Base-by-base conservation (phyloP, 1,140 invertebrate genomes). In the Caerostris extrusa region DNA sequence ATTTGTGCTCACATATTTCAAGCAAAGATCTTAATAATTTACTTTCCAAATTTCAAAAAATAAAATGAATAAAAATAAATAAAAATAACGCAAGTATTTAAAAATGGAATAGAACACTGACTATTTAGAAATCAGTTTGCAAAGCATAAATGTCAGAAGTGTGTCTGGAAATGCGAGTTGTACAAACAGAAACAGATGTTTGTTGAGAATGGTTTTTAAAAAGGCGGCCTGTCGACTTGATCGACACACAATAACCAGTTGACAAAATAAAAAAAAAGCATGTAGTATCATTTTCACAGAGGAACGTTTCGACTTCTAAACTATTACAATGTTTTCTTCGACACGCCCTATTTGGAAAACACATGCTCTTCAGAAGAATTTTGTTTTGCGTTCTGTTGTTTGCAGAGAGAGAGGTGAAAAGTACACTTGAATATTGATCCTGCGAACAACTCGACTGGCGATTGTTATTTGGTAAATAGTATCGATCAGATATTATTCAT, bases 171-270 rank as follows among this genome's bases (percentile, higher is more conserved):
- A 77, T 77, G 71, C 34, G 34, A 50, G 12, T 34, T 50, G 34
- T 7, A 53, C 71, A 77, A 77, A 34, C 71, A 10, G 19, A 77
- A 77, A 53, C 71, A 77, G 71, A 3, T 77, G 71, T 77, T 77
- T 77, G 71, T 77, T 50, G 14, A 77, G 71, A 77, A 77, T 77
- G 71, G 71, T 77, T 67, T 77, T 67, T 77, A 77, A 12, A 77
- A 34, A 77, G 53, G 34, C 10, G 50, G 53, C 19, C 71, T 77
- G 71, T 14, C 71, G 50, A 12, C 53, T 77, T 77, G 71, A 77
- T 77, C 3, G 8, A 34, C 8, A 50, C 10, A 77, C 71, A 77
- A 77, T 50, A 53, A 77, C 50, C 71, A 77, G 10, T 5, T 5
- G 71, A 77, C 8, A 77, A 77, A 77, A 77, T 34, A 34, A 34